Evolutionary conservation across 2,888 invertebrate genomes (phyloP), one percentile per base, ranked within the genome.

Genomic region (Exephanes ischioxanthus): DNA sequence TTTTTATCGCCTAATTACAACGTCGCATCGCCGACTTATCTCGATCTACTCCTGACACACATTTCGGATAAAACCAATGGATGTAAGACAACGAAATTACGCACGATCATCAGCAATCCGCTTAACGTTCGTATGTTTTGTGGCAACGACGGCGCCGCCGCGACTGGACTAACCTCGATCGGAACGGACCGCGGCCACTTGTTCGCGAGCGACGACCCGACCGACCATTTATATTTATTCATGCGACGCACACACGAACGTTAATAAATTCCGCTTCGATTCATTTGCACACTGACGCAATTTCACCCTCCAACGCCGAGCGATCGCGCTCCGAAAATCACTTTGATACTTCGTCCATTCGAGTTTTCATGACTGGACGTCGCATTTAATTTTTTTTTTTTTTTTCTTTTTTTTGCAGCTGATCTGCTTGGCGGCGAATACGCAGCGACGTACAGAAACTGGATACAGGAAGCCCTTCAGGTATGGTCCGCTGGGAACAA

Each of bases 1-100:
- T 94, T 97, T 88, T 91, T 95, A 30, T 94, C 95, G 83, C 95
- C 96, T 0, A 94, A 95, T 87, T 96, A 96, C 94, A 95, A 95
- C 89, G 94, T 95, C 68, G 94, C 90, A 11, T 92, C 93, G 19
- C 85, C 90, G 4, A 93, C 94, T 9, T 94, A 93, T 79, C 90
- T 94, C 22, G 94, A 94, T 89, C 88, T 94, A 37, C 81, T 94
- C 48, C 83, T 94, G 67, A 91, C 91, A 5, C 93, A 94, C 37
- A 91, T 93, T 66, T 85, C 90, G 5, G 89, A 90, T 19, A 88
- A 86, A 61, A 84, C 87, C 41, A 89, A 90, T 61, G 87, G 91
- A 58, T 61, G 90, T 92, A 87, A 89, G 88, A 61, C 3, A 26
- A 41, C 41, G 22, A 11, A 16, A 14, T 83, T 6, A 9, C 33